phyloP scores from a whole-genome alignment of 2,113 vertebrate species.

The Channa maculata region DNA sequence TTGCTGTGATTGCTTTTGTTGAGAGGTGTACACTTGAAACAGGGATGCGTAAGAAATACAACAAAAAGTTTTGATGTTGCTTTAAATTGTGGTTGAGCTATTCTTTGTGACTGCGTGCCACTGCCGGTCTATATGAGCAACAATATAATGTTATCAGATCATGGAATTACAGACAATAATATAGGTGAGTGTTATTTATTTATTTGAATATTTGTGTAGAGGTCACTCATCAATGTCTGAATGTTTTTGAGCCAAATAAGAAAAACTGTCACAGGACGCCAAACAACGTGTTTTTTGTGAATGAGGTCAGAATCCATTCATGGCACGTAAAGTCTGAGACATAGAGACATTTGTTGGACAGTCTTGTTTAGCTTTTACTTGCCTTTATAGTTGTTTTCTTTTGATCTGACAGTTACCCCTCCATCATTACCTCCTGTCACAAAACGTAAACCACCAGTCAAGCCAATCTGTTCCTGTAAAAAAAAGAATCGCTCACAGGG shows the following conservation, averaged over 20 bases:
- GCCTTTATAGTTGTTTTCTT: constrained; percentile 11
- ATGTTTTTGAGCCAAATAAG: neutral
- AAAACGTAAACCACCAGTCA: neutral
- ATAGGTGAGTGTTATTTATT: neutral
- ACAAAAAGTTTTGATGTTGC: no score
- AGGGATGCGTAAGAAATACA: neutral
- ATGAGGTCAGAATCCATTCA: neutral
- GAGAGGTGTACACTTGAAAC: no score
- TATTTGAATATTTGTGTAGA: neutral
- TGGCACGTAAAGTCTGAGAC: no score
- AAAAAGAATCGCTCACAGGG: neutral
- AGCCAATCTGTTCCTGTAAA: constrained; percentile 29
- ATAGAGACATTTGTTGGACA: no score
- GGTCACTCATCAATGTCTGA: neutral
- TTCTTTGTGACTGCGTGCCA: neutral
- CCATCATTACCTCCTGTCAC: constrained; percentile 27
- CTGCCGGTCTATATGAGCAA: neutral
- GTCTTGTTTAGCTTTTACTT: neutral
- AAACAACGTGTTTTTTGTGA: neutral
- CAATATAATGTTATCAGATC: neutral
- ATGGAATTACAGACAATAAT: neutral
- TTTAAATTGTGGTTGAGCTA: neutral
- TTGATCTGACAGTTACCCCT: constrained; percentile 42
- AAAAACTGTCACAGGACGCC: neutral
- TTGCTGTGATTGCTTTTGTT: neutral